Percentiles rank a stretch among this genome's conserved stretches.
Conservation (phyloP, 2,113 vertebrate species). For the Hippocampus guttulatus region DNA sequence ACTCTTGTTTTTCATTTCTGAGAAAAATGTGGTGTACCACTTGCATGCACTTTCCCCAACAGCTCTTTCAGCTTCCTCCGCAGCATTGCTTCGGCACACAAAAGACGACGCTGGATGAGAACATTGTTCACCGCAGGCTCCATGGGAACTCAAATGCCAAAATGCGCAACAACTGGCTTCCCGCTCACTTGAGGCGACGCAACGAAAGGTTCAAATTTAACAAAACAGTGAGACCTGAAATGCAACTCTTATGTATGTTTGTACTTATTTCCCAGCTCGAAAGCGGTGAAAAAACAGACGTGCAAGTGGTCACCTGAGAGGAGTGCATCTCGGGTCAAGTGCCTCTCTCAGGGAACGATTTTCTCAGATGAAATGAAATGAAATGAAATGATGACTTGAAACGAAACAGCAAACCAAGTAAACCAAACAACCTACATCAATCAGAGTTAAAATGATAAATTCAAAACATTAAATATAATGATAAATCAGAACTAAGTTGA, state of each 20-base stretch:
- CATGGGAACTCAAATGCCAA: conserved; percentile 31
- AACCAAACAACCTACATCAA: no score
- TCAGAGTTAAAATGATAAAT: no score
- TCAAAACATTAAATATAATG: no score
- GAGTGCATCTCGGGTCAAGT: conserved; percentile 7
- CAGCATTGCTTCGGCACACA: conserved; percentile 27
- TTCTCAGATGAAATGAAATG: neutral
- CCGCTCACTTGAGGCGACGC: conserved; percentile 34
- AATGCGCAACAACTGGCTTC: conserved; percentile 27
- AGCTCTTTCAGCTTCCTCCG: conserved; percentile 39
- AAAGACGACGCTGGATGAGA: conserved; percentile 33
- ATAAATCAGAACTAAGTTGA: no score
- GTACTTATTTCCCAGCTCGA: conserved; percentile 1
- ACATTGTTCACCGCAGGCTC: conserved; percentile 21
- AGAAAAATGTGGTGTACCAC: neutral
- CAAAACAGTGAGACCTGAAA: conserved; percentile 20
- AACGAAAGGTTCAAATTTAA: conserved; percentile 33
- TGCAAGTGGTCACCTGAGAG: conserved; percentile 15
- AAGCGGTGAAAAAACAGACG: neutral
- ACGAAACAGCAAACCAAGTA: neutral
- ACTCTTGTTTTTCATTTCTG: no score
- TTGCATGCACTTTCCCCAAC: conserved; percentile 47
- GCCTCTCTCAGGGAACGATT: neutral
- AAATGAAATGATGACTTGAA: neutral
- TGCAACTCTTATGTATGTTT: conserved; percentile 23